Evolutionary conservation across 2,888 invertebrate species (phyloP), one percentile per base, ranked within the genome.

Genomic region (Mantis religiosa): DNA sequence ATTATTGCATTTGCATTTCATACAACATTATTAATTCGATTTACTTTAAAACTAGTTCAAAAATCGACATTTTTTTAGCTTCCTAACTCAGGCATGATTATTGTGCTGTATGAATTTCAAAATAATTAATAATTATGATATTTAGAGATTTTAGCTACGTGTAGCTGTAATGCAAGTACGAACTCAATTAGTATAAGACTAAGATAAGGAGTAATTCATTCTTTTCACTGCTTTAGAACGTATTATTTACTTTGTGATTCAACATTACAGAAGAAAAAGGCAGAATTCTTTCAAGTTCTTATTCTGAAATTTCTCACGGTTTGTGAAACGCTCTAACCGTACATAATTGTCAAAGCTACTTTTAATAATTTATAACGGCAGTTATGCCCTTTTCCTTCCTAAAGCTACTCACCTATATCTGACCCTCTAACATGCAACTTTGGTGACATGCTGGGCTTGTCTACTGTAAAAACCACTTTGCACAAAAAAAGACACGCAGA

Each of bases 391-490:
- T 71, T 71, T 71, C 20, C 54, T 20, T 71, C 25, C 54, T 20
- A 71, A 71, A 71, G 54, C 54, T 71, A 71, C 54, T 71, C 54
- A 71, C 54, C 54, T 71, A 71, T 71, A 34, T 86, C 28, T 20
- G 15, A 54, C 86, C 41, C 28, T 15, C 81, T 25, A 41, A 71
- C 54, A 20, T 71, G 54, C 54, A 71, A 71, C 54, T 71, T 71
- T 71, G 87, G 27, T 82, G 41, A 87, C 82, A 82, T 87, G 34
- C 84, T 27, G 34, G n/a, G 87, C 81, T 87, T 82, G 87, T 87
- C 82, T 87, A 82, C 87, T 87, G 87, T 82, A 87, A 87, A 87
- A 87, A 87, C 87, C 87, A 87, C 87, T 87, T 87, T 27, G 87
- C 87, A 82, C 86, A 82, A 86, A 86, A 85, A 82, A 86, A 85